Evolutionary conservation across 2,797 vertebrate genomes (phyloP), one percentile per base, ranked within the genome.

Genomic region (Rhyacichthys aspro): DNA sequence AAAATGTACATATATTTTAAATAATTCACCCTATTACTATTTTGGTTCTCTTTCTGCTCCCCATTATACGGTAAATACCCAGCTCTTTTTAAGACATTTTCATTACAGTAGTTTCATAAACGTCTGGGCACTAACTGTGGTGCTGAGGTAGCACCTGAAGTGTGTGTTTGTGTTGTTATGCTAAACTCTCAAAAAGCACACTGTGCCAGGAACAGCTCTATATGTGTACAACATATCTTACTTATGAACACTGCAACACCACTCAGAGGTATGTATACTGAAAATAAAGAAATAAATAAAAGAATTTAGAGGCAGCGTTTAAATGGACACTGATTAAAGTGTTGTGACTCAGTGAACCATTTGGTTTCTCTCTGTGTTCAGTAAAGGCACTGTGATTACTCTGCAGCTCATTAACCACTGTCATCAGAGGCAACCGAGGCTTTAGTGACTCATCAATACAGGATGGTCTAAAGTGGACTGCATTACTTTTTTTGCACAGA

Each of bases 251-350:
- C 23, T 28, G 23, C 23, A 2, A 28, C 7, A 6, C 23, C 23
- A 28, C 23, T 28, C 7, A 28, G 4, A 28, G 23, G 23, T 28
- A 28, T 28, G 23, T 28, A 28, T 2, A 28, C 7, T 28, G 23
- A 5, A 28, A 28, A 28, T 28, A 28, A 28, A 28, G 4, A 28
- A 2, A 28, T 28, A 28, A 28, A 28, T 28, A 28, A 2, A 28
- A 5, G 7, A 28, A 28, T 28, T 3, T 28, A 41, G 59, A 71
- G 59, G 64, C 16, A 62, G n/a, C n/a, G n/a, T n/a, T n/a, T n/a
- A 70, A 79, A 81, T 69, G 55, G 48, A 54, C 43, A 46, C 66
- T 83, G 84, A 84, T 86, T 75, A 84, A 77, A 82, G 72, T 81
- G 72, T 74, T 78, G 63, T 76, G 81, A 78, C 74, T 83, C 74